Base-by-base conservation (phyloP, 2,113 vertebrate genomes). In the Pseudolaguvia tuberculata region DNA sequence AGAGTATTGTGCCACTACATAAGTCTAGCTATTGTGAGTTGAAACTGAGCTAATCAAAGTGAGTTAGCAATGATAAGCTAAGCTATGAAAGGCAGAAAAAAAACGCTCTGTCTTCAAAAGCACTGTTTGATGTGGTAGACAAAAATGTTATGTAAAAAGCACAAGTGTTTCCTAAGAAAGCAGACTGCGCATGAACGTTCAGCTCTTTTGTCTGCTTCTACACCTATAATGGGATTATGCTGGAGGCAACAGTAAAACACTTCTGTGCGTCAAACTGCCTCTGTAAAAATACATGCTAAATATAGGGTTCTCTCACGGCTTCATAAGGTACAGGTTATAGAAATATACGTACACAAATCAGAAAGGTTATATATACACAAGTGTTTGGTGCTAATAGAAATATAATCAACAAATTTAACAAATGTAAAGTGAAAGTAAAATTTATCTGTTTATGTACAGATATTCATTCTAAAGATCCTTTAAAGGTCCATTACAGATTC, bases 141-240 rank as follows among this genome's bases (percentile, higher is more conserved):
- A 89, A 87, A 91, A 83, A 77, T 67, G 58, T 86, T 84, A 86
- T 80, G 81, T 89, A 85, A 90, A 91, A 90, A 89, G 89, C 88
- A 87, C 87, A 90, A 90, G 86, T 87, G 84, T 86, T 85, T 82
- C 81, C 81, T 84, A 86, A 88, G 82, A 84, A 81, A 83, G 81
- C 77, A 74, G 75, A 81, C 85, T 85, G 78, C 51, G 82, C 84
- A 86, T 87, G 86, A 90, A 88, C 83, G 85, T 75, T 58, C 81
- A 84, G 80, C 82, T 86, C 87, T 89, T 90, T 89, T 88, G 84
- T 88, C 83, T 79, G 81, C 78, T 80, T 78, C 66, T 86, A 79
- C 85, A 89, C 86, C 85, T 85, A 88, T 77, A 88, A 87, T 85
- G 59, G 83, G 70, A 81, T 78, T 82, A 88, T 85, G 85, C 84